A percentile compares a stretch with the other conserved stretches of the same genome.
These are phyloP conservation scores for Pollimyrus isidori DNA, from an alignment of 2,113 vertebrate species.

Conservation along the genomic window DNA sequence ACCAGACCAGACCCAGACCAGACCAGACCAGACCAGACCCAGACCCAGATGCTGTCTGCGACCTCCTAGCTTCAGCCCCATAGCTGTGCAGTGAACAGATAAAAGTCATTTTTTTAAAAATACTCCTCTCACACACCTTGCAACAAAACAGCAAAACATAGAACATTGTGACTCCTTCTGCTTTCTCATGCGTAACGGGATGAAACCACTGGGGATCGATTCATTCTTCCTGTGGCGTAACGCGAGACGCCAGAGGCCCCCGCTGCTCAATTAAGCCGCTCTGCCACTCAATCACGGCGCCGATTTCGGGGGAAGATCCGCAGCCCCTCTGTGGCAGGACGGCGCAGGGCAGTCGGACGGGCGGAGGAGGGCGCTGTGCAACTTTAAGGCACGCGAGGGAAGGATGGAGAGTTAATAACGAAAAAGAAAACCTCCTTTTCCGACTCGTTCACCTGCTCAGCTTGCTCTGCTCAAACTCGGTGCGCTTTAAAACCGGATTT, in stretches of 20 bases:
- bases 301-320: not conserved
- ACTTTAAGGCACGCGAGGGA: not conserved
- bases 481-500: not conserved
- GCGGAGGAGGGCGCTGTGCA: not conserved
- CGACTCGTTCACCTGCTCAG: not conserved
- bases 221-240: not conserved
- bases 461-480: not conserved
- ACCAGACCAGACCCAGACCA: not conserved
- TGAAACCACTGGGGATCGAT: not conserved
- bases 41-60: not conserved
- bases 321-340: not conserved
- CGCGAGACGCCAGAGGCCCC: not conserved
- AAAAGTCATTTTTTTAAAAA: not conserved
- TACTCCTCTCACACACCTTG: not conserved
- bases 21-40: too few species aligned
- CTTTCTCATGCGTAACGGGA: not conserved
- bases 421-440: not conserved
- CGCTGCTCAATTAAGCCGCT: not conserved
- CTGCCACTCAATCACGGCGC: not conserved
- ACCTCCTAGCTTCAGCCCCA: not conserved
- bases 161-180: not conserved
- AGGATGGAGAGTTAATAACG: not conserved
- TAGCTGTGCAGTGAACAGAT: not conserved
- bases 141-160: not conserved
- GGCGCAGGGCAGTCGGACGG: not conserved